These are phyloP conservation scores for Macrophya alboannulata DNA, from an alignment of 2,888 invertebrate genomes.

Conservation along the genomic window DNA sequence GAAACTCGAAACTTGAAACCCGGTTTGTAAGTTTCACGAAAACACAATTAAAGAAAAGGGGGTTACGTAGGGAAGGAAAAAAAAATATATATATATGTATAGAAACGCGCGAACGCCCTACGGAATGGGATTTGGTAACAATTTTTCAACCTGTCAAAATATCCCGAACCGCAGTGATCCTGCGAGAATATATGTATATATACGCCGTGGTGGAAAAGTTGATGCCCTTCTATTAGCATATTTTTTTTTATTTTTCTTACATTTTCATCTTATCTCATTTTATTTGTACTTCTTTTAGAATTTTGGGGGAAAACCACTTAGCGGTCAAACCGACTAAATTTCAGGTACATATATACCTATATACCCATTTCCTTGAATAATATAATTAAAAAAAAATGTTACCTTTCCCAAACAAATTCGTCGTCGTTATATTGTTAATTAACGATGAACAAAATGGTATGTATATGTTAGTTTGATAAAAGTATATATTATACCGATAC, in stretches of 20 bases:
- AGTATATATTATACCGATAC: neutral
- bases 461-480: neutral
- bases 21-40: slow-evolving; percentile 44
- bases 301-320: neutral
- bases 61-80: neutral
- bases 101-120: neutral
- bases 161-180: slow-evolving; percentile 49
- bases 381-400: neutral
- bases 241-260: neutral
- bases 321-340: neutral
- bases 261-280: slow-evolving; percentile 12
- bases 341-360: neutral
- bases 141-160: slow-evolving; percentile 74
- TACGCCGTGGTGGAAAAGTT: neutral
- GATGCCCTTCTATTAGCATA: neutral
- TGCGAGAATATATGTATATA: neutral
- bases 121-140: slow-evolving; percentile 68
- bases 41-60: slow-evolving; percentile 45
- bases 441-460: neutral
- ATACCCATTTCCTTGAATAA: neutral
- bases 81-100: slow-evolving; percentile 3
- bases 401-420: neutral
- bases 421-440: neutral
- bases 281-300: neutral
- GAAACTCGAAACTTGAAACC: slow-evolving; percentile 38